Evolutionary conservation across 1,140 invertebrate species (phyloP), one percentile per base, ranked within the genome.

Genomic region (Brachystomella parvula): DNA sequence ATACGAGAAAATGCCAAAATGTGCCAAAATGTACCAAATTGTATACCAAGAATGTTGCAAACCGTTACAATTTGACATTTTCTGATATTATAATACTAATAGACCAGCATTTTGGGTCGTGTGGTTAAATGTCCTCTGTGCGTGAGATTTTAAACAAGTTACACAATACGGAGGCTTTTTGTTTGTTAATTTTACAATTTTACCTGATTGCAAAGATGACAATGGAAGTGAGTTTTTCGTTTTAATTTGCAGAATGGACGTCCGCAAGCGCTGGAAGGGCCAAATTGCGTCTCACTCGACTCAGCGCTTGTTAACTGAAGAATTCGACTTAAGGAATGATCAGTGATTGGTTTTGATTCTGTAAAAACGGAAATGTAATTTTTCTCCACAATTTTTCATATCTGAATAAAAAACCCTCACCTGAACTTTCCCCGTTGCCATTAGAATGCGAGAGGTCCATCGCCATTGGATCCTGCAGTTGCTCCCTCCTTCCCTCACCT

Each of bases 201-300:
- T 76, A 82, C 84, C 78, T 92, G 89, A 77, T 90, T 90, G 78
- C 90, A 92, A n/a, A 88, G 83, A 74, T 88, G 87, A 77, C 90
- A 92, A 75, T 93, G 90, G 73, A 87, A 91, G 76, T 93, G 90
- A 68, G 89, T 85, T 72, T 88, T 86, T 60, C 89, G 82, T 76
- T 92, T 92, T 47, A 92, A 79, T 76, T 92, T 92, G 77, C 90
- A 92, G 75, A 92, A 92, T 9, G 89, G 88, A 28, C 88, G 80
- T 35, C 87, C 85, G 78, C 89, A 92, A 66, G 85, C 86, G 60
- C 85, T 81, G 60, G 87, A 84, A 0, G 81, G 81, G 0, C 83
- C 81, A 67, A 63, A 73, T 57, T 71, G 69, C 3, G 69, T 73
- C 53, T 73, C 72, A 31, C 69, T 67, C 44, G 53, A 66, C 24